Conservation (phyloP, 1,140 invertebrate genomes). For the Trinorchestia longiramus region DNA sequence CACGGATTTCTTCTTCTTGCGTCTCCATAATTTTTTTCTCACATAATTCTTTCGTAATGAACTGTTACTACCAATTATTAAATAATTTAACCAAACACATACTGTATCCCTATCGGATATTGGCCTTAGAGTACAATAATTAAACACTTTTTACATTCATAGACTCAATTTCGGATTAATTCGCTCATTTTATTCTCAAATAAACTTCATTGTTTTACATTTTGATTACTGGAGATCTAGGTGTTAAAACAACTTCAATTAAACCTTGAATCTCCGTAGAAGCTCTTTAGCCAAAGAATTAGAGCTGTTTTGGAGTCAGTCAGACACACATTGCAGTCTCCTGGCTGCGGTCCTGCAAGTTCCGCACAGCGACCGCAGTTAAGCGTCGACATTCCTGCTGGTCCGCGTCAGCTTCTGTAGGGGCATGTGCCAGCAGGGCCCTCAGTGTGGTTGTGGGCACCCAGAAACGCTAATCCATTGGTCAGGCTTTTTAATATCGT, state of each 20-base stretch:
- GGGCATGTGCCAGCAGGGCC: background rate
- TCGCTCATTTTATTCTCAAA: background rate
- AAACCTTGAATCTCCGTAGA: background rate
- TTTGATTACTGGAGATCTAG: background rate
- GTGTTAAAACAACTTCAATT: background rate
- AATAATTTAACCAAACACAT: background rate
- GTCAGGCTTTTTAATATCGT: background rate
- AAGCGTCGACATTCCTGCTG: slow-evolving; percentile 8
- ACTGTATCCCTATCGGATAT: background rate
- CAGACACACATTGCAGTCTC: background rate
- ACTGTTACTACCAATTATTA: background rate
- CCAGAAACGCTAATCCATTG: background rate
- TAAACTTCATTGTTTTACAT: background rate
- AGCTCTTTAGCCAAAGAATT: background rate
- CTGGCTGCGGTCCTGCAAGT: background rate
- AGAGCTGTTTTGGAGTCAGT: too few relatives aligned
- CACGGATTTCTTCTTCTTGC: background rate
- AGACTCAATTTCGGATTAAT: background rate
- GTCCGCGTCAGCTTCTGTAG: slow-evolving; percentile 5
- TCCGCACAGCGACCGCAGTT: slow-evolving; percentile 6
- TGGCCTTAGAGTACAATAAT: background rate
- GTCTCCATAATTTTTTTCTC: background rate
- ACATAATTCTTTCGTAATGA: background rate
- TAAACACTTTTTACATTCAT: background rate
- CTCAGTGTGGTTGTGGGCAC: background rate